Percentiles rank a stretch among this genome's conserved stretches.
These are phyloP conservation scores for Etheostoma cragini DNA, from an alignment of 2,113 vertebrate species.

Conservation along the genomic window DNA sequence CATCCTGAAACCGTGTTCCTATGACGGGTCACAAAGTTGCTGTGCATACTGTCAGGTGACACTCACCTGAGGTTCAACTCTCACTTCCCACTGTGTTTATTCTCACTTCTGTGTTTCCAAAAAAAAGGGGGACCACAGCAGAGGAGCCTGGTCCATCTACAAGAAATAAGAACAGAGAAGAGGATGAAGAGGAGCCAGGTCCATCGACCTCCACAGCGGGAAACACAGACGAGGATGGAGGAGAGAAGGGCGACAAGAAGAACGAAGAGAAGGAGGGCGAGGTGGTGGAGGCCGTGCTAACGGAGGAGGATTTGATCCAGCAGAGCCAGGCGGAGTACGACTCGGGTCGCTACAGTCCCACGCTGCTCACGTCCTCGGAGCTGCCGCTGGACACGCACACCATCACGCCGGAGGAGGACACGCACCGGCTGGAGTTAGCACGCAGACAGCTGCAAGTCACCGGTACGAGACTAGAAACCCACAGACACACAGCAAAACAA, in stretches of 20 bases:
- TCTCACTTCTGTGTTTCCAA: slow-evolving; percentile 10
- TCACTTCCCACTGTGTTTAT: background rate
- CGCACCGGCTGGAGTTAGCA: slow-evolving; percentile 88
- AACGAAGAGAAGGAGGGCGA: slow-evolving; percentile 74
- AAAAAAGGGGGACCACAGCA: background rate
- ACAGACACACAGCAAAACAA: background rate
- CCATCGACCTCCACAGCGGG: slow-evolving; percentile 61
- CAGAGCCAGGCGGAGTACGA: slow-evolving; percentile 97
- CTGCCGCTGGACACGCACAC: slow-evolving; percentile 93
- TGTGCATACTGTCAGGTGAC: background rate
- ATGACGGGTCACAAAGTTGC: too few species aligned
- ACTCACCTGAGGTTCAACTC: background rate
- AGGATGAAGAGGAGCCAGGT: slow-evolving; percentile 43
- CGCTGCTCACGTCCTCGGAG: slow-evolving; percentile 88
- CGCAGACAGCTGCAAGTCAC: slow-evolving; percentile 94
- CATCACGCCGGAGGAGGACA: slow-evolving; percentile 90
- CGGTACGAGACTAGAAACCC: slow-evolving; percentile 76
- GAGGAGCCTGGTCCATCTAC: slow-evolving; percentile 48
- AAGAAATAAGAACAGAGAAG: slow-evolving; percentile 21
- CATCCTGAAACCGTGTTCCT: background rate
- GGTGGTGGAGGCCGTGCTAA: slow-evolving; percentile 90
- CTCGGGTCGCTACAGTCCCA: slow-evolving; percentile 93
- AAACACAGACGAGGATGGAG: slow-evolving; percentile 36
- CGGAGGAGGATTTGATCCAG: slow-evolving; percentile 97
- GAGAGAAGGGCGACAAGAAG: slow-evolving; percentile 57